These are phyloP conservation scores for Xenopus laevis DNA, from an alignment of 2,113 vertebrate species.

Conservation along the genomic window DNA sequence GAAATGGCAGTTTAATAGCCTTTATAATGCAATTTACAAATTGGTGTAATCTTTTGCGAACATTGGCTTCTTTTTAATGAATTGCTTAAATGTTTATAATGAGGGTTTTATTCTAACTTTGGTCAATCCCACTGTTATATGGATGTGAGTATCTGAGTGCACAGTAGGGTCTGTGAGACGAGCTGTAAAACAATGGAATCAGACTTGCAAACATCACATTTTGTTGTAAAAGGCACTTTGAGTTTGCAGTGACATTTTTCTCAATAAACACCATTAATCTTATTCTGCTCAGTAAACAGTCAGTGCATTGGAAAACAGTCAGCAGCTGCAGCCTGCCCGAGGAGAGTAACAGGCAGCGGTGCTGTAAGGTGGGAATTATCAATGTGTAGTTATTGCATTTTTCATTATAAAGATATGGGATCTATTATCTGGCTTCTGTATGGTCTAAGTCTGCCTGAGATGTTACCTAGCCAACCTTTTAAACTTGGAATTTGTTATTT, in stretches of 20 bases:
- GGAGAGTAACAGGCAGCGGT: conserved; percentile 30
- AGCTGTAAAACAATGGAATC: background rate
- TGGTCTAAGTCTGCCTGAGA: too few relatives aligned
- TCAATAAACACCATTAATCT: conserved; percentile 41
- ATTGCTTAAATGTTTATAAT: too few relatives aligned
- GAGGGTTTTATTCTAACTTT: too few relatives aligned
- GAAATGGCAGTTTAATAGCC: background rate
- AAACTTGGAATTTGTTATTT: too few relatives aligned
- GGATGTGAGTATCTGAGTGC: too few relatives aligned
- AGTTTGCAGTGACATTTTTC: conserved; percentile 16
- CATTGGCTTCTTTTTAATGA: background rate
- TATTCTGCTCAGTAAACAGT: conserved; percentile 26
- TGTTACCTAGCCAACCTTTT: too few relatives aligned
- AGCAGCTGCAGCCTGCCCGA: conserved; percentile 1
- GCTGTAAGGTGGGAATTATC: background rate
- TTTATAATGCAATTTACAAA: background rate
- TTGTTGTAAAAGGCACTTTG: background rate
- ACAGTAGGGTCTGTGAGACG: too few relatives aligned
- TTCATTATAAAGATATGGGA: too few relatives aligned
- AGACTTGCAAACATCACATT: background rate
- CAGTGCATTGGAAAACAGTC: conserved; percentile 19
- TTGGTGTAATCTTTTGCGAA: background rate
- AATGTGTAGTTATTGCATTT: too few relatives aligned
- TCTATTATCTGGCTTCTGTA: too few relatives aligned
- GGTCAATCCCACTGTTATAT: too few relatives aligned